Percentiles rank a stretch among this genome's conserved stretches.
Conservation (phyloP, 2,113 vertebrate species). For the Todiramphus saurophagus region DNA sequence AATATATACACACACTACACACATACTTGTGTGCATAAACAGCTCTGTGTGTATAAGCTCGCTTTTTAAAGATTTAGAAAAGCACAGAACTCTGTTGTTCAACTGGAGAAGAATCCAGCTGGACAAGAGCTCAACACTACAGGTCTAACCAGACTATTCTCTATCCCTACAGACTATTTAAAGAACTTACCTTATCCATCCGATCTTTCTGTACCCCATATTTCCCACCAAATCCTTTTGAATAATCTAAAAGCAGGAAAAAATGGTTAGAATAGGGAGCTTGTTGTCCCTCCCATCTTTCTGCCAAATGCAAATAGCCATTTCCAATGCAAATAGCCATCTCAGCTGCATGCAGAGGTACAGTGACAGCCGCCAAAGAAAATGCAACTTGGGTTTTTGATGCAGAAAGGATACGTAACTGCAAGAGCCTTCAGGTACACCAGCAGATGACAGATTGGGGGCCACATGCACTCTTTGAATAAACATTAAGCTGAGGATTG, state of each 20-base stretch:
- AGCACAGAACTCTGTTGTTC: neutral
- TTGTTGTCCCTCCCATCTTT: neutral
- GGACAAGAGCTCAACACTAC: neutral
- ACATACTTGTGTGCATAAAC: neutral
- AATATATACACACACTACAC: neutral
- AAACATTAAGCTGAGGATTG: neutral
- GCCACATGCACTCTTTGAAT: neutral
- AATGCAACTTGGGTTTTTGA: neutral
- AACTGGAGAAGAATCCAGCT: neutral
- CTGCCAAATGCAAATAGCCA: neutral
- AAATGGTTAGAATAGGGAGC: neutral
- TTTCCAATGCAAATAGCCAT: neutral
- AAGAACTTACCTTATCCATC: slow-evolving; percentile 90
- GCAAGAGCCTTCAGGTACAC: neutral
- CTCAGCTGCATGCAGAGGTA: slow-evolving; percentile 39
- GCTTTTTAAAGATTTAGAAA: neutral
- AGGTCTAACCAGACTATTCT: neutral
- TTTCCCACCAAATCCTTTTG: slow-evolving; percentile 94
- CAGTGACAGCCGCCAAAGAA: slow-evolving; percentile 13
- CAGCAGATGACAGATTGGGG: neutral
- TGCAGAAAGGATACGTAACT: neutral
- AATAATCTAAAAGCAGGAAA: slow-evolving; percentile 84
- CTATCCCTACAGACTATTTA: neutral
- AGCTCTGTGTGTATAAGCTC: neutral
- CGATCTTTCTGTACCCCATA: slow-evolving; percentile 93